phyloP scores from a whole-genome alignment of 2,113 vertebrate genomes.

The Indicator indicator region DNA sequence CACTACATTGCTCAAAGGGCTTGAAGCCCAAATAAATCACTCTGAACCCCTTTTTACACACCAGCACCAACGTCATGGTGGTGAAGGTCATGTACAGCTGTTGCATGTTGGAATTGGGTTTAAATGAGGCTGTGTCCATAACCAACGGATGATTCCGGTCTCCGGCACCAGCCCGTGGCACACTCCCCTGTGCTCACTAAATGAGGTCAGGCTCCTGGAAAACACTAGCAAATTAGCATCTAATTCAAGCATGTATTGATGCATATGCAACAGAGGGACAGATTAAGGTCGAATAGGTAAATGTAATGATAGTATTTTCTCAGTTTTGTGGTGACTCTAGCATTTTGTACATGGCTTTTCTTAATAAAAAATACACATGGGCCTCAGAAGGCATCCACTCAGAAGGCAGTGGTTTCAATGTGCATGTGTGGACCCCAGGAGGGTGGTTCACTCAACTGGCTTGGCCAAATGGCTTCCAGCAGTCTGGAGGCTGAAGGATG shows the following conservation, averaged over 20 bases:
- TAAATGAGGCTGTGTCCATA: background rate
- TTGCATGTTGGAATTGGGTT: background rate
- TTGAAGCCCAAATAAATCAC: background rate
- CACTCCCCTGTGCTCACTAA: background rate
- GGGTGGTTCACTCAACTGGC: rapidly evolving
- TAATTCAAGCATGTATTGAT: background rate
- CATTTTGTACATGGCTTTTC: background rate
- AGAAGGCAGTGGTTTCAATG: background rate
- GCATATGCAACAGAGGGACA: background rate
- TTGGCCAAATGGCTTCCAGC: background rate
- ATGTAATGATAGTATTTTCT: background rate
- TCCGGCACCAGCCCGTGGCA: background rate
- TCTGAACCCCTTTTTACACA: background rate
- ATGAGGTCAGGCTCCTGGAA: background rate
- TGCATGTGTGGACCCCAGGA: rapidly evolving
- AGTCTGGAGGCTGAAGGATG: rapidly evolving
- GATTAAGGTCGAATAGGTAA: background rate
- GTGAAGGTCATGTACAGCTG: background rate
- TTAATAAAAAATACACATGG: rapidly evolving
- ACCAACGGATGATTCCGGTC: background rate
- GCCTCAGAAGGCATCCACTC: background rate
- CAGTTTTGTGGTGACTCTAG: background rate
- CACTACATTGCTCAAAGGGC: background rate
- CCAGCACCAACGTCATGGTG: background rate
- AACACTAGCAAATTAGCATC: background rate